Conservation (phyloP, 2,113 vertebrate species). For the Spheniscus mendiculus region DNA sequence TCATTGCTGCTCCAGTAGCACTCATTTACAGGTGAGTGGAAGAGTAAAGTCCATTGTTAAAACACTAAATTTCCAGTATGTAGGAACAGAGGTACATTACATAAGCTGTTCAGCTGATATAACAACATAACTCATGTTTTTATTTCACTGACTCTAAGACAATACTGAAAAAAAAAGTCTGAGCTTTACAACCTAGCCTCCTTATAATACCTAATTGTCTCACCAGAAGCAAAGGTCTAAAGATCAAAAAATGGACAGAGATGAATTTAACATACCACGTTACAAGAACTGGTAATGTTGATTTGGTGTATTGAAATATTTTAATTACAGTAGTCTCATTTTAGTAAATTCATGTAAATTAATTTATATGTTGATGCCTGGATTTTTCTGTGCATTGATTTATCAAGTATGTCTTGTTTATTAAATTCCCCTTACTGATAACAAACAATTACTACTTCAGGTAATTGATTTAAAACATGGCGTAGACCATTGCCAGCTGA, state of each 20-base stretch:
- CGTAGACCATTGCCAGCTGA: background rate
- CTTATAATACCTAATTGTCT: background rate
- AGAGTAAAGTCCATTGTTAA: background rate
- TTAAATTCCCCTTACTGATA: conserved; percentile 9
- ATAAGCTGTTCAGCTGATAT: background rate
- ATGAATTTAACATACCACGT: background rate
- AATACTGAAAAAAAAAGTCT: background rate
- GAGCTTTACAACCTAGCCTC: background rate
- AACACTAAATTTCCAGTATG: background rate
- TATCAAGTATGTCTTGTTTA: background rate
- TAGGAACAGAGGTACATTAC: background rate
- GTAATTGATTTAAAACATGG: conserved; percentile 32
- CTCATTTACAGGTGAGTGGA: background rate
- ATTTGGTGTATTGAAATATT: background rate
- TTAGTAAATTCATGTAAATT: background rate
- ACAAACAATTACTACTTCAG: background rate
- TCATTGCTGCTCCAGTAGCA: background rate
- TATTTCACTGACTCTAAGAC: background rate
- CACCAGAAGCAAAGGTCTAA: background rate
- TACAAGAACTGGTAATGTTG: background rate
- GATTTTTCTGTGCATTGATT: background rate
- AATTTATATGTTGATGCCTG: background rate
- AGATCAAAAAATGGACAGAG: background rate
- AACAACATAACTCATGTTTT: background rate
- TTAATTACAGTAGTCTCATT: background rate